Base-by-base conservation (phyloP, 2,113 vertebrate genomes). In the Saccopteryx bilineata region DNA sequence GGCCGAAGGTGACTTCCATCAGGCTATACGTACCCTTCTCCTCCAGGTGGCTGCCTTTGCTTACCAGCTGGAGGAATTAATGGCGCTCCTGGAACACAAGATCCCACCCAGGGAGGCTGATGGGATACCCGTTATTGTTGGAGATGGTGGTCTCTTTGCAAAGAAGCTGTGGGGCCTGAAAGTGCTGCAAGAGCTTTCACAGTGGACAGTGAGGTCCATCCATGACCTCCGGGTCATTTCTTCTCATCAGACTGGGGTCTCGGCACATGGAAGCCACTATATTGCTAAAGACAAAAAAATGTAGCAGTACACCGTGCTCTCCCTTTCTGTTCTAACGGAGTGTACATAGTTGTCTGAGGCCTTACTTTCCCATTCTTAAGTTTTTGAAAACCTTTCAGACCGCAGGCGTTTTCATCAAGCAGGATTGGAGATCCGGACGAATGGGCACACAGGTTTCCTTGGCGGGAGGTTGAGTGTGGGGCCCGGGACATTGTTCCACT, bases 151-250 rank as follows among this genome's bases (percentile, higher is more conserved):
- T 76, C 98, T 98, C 69, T 98, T 98, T 0, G 98, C 98, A 95
- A 98, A 98, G 95, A 99, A 99, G 97, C 84, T 98, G 39, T 97
- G 98, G 95, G 98, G 98, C 61, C 91, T 98, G 31, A 98, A 98
- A 1, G 98, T 98, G 96, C 97, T 99, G 60, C 98, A 95, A 54
- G 98, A 98, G 96, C 98, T 98, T 94, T 98, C 97, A 9, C 98
- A 98, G 46, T 99, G 98, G 98, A 97, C 98, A 0, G 84, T 98
- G 74, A 97, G 98, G 92, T 98, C 98, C 0, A 75, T 96, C 1
- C 97, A 96, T 65, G 98, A 98, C 91, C 97, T 99, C 82, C 97
- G 96, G 68, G 96, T 98, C 87, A 91, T 99, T 4, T 66, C 98
- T 90, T 98, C 96, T 92, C 91, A 80, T 68, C 88, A 23, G 0